A percentile compares a stretch with the other conserved stretches of the same genome.
phyloP scores from a whole-genome alignment of 2,113 vertebrate genomes.

The Marmota flaviventris region DNA sequence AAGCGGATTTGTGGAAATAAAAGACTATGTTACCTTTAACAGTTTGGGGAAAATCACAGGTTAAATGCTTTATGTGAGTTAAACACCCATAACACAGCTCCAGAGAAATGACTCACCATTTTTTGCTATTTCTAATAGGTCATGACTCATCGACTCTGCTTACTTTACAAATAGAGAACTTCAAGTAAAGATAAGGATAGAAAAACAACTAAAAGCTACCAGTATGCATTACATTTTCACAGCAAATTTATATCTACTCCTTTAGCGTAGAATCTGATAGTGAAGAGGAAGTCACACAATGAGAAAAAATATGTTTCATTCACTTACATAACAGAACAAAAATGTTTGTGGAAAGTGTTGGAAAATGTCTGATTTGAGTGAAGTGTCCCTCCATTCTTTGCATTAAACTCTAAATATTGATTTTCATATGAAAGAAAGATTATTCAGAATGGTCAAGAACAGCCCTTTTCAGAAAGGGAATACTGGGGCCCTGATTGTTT shows the following conservation, averaged over 20 bases:
- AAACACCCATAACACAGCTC: background rate
- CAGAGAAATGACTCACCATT: conserved; percentile 70
- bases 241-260: background rate
- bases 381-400: background rate
- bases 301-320: background rate
- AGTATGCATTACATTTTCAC: background rate
- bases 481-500: background rate
- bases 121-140: conserved; percentile 53
- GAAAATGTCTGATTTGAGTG: background rate
- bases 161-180: background rate
- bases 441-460: background rate
- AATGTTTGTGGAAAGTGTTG: background rate
- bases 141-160: conserved; percentile 66
- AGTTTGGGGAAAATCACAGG: background rate
- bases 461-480: background rate
- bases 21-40: background rate
- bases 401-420: background rate
- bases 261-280: background rate
- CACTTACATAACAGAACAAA: background rate
- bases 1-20: background rate
- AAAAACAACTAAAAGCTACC: background rate
- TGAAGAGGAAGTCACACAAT: background rate
- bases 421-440: background rate
- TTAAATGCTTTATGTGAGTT: conserved; percentile 3
- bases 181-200: background rate